Conservation (phyloP, 2,888 invertebrate genomes). For the Eilema sororculum region DNA sequence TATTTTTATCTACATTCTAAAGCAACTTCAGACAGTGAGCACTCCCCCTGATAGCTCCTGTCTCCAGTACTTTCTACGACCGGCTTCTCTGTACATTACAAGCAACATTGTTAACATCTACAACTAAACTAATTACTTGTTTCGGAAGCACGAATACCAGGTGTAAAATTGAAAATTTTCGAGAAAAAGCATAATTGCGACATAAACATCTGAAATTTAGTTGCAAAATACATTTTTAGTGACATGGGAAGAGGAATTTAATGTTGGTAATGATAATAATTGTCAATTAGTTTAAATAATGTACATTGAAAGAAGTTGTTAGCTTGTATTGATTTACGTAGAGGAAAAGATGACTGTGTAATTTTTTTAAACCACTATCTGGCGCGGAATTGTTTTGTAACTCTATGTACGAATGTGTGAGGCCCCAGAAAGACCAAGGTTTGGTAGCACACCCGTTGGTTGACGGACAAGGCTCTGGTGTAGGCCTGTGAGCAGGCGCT, state of each 20-base stretch:
- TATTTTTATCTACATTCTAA: no score
- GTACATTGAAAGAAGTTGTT: background rate
- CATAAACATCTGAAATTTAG: background rate
- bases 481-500: no score
- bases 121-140: background rate
- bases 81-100: background rate
- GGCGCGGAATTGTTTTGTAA: no score
- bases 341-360: no score
- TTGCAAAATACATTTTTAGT: background rate
- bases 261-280: background rate
- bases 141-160: background rate
- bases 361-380: background rate
- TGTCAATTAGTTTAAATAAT: background rate
- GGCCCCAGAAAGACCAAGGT: no score
- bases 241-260: background rate
- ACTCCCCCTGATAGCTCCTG: background rate
- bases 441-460: no score
- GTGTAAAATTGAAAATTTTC: background rate
- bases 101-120: background rate
- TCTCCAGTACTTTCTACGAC: background rate
- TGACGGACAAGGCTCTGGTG: no score
- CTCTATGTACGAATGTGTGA: no score
- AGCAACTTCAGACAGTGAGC: background rate
- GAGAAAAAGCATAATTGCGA: background rate
- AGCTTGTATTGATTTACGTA: background rate